A percentile compares a stretch with the other conserved stretches of the same genome.
phyloP scores from a whole-genome alignment of 2,113 vertebrate species.

The Labeo catla region DNA sequence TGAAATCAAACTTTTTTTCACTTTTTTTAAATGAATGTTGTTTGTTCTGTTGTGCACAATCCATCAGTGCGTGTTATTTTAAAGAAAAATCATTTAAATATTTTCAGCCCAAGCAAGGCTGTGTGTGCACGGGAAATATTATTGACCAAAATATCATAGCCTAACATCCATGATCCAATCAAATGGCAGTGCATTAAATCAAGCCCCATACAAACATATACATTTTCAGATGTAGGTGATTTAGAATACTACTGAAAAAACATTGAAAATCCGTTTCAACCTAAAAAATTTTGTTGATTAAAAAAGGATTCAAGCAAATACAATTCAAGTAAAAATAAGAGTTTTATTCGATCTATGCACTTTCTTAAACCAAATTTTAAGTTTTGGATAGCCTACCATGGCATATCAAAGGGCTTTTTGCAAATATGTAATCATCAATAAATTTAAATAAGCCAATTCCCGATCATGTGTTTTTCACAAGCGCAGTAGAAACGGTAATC shows the following conservation, averaged over 20 bases:
- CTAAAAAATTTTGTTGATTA: no score
- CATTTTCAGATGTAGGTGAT: no score
- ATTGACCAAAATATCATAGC: background rate
- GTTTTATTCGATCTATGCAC: background rate
- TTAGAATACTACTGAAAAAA: no score
- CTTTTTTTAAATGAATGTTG: background rate
- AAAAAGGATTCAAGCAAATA: no score
- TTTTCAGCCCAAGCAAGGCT: background rate
- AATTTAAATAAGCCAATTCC: background rate
- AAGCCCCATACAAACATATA: background rate
- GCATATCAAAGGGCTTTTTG: background rate
- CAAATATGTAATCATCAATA: background rate
- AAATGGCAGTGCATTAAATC: background rate
- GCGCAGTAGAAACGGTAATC: background rate
- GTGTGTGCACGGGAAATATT: background rate
- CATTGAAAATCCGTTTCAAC: no score
- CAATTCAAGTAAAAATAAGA: background rate
- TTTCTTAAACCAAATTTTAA: background rate
- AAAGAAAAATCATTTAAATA: background rate
- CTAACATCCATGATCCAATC: background rate
- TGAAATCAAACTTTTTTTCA: background rate
- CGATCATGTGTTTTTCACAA: background rate
- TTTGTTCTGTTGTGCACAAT: no score
- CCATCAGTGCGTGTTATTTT: background rate
- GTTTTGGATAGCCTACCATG: background rate